phyloP scores from a whole-genome alignment of 1,140 invertebrate species.

The Dolichoris vasculosae region DNA sequence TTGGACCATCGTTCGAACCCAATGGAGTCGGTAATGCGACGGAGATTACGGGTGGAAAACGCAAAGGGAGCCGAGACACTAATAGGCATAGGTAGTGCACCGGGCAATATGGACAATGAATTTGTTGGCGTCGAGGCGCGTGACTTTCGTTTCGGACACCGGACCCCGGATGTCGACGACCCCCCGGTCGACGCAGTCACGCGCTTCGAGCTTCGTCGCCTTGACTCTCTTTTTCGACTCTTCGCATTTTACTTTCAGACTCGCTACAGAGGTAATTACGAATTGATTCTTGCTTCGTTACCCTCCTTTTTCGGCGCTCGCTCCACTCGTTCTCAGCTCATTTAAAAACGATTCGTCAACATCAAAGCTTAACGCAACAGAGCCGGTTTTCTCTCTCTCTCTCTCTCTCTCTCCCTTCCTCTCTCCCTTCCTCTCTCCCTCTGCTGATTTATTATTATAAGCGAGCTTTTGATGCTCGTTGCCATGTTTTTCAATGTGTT shows the following conservation, averaged over 20 bases:
- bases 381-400: not conserved
- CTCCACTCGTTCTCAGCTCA: not conserved
- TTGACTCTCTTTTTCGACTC: not conserved
- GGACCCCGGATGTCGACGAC: not conserved
- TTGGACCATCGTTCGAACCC: not conserved
- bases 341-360: slow-evolving; percentile 45
- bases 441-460: slow-evolving; percentile 1
- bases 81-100: slow-evolving; percentile 2
- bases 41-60: not conserved
- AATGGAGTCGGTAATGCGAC: not conserved
- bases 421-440: not conserved
- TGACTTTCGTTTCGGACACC: slow-evolving; percentile 32
- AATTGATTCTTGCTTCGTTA: slow-evolving; percentile 50
- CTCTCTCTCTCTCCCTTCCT: not conserved
- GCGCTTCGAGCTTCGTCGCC: not conserved
- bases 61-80: not conserved
- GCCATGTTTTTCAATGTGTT: not conserved
- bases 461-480: not conserved
- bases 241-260: slow-evolving; percentile 1
- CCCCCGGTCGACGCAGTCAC: not conserved
- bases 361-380: slow-evolving; percentile 23
- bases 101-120: slow-evolving; percentile 7
- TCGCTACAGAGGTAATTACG: slow-evolving; percentile 32
- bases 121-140: not conserved
- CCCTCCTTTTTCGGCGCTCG: not conserved